These are phyloP conservation scores for Macroramphosus scolopax DNA, from an alignment of 2,797 vertebrate genomes.

Conservation along the genomic window DNA sequence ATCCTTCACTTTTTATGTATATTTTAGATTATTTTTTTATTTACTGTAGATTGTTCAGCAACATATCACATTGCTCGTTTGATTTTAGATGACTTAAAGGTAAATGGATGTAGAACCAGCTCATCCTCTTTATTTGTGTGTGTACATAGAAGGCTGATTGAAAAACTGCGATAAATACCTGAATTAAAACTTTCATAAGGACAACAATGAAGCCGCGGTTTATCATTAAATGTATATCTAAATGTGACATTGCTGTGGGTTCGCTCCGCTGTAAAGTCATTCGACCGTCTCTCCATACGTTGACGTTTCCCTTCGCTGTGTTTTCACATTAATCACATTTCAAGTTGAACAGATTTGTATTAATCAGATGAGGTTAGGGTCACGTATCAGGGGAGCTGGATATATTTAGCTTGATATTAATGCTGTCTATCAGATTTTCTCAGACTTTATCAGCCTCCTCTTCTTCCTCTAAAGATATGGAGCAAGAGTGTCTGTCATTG, in stretches of 20 bases:
- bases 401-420: constrained; percentile 55
- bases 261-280: too few relatives aligned
- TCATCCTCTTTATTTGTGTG: too few relatives aligned
- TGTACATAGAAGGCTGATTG: too few relatives aligned
- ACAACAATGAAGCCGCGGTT: too few relatives aligned
- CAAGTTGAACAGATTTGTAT: constrained; percentile 54
- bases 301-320: background rate
- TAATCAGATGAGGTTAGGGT: constrained; percentile 58
- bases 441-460: constrained; percentile 59
- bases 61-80: too few relatives aligned
- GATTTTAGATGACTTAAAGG: background rate
- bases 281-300: too few relatives aligned
- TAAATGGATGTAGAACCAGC: background rate
- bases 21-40: background rate
- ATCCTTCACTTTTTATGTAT: background rate
- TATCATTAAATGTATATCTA: too few relatives aligned
- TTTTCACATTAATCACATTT: constrained; percentile 11
- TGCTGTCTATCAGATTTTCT: constrained; percentile 66
- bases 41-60: background rate
- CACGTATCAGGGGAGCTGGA: constrained; percentile 29
- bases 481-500: background rate
- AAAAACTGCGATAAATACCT: too few relatives aligned
- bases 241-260: too few relatives aligned
- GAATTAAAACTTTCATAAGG: too few relatives aligned
- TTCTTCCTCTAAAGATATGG: constrained; percentile 53